phyloP scores from a whole-genome alignment of 2,797 vertebrate species.

The Dallia pectoralis region DNA sequence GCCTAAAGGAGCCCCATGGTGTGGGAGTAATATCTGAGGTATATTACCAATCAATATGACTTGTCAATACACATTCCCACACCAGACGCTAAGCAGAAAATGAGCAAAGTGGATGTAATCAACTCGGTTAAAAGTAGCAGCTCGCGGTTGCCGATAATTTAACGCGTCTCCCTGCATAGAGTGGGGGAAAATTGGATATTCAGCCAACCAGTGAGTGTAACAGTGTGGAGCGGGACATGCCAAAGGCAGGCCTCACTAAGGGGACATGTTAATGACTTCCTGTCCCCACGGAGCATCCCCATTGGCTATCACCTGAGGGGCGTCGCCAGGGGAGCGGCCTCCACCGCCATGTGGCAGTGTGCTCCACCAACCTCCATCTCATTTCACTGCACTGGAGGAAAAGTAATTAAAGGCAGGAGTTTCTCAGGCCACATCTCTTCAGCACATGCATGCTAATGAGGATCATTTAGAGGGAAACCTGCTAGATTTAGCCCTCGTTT shows the following conservation, averaged over 20 bases:
- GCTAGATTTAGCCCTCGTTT: slow-evolving; percentile 68
- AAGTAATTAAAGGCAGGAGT: slow-evolving; percentile 18
- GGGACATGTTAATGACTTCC: slow-evolving; percentile 54
- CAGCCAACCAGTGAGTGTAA: slow-evolving; percentile 74
- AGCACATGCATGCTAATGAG: slow-evolving; percentile 66
- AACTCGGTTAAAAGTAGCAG: slow-evolving; percentile 72
- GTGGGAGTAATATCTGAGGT: slow-evolving; percentile 40
- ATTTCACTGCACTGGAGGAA: not conserved
- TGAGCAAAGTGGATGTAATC: slow-evolving; percentile 62
- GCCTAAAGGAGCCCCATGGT: too few species aligned
- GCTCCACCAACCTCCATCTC: slow-evolving; percentile 36
- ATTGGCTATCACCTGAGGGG: slow-evolving; percentile 41
- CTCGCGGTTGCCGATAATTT: slow-evolving; percentile 32
- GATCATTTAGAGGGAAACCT: slow-evolving; percentile 62
- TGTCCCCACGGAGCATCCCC: slow-evolving; percentile 32
- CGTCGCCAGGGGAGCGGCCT: slow-evolving; percentile 47
- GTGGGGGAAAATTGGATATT: slow-evolving; percentile 70
- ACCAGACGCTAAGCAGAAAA: slow-evolving; percentile 22
- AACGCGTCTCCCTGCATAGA: slow-evolving; percentile 26
- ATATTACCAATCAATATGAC: slow-evolving; percentile 62
- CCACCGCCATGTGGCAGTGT: not conserved
- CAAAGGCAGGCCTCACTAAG: slow-evolving; percentile 3
- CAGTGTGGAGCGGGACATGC: slow-evolving; percentile 58
- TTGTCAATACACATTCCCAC: slow-evolving; percentile 50
- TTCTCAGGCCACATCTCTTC: slow-evolving; percentile 18